Evolutionary conservation across 2,888 invertebrate genomes (phyloP), one percentile per base, ranked within the genome.

Genomic region (Meteorus colon): DNA sequence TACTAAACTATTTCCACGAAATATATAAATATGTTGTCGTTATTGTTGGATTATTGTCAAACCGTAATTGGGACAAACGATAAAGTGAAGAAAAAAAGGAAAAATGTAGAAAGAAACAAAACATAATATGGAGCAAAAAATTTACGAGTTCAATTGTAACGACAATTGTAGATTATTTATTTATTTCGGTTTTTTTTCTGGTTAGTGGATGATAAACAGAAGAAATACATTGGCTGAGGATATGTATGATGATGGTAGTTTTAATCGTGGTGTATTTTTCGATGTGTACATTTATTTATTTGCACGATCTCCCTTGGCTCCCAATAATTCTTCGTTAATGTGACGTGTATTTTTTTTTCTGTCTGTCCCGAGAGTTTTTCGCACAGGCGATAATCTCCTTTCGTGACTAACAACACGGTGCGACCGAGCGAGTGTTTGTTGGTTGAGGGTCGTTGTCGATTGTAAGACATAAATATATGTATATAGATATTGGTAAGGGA

Each of bases 281-380:
- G 4, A 24, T 48, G 4, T 48, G 16, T 16, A 5, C 4, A n/a
- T 48, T 48, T 48, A 48, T 48, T 48, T 16, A 48, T 48, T 48
- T 55, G n/a, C n/a, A 80, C 80, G 68, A 63, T 59, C 82, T 81
- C 80, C 81, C 79, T 75, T 80, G 80, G 78, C 76, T 81, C 79
- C 82, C 85, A 84, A 88, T 88, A 89, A 88, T 85, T 89, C 88
- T 88, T 82, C 79, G 84, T 87, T 89, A 89, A 89, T 88, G 89
- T 84, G 88, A 88, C 87, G 84, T 81, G 72, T 76, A 75, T 80
- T 77, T 80, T 82, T 84, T 41, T 41, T 41, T 41, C 12, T 12
- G 41, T 41, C 80, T 60, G 4, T 65, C 37, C 65, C 60, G 31
- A 66, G 41, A 68, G 55, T 76, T 78, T 77, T 81, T 81, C 75